Evolutionary conservation across 2,888 invertebrate species (phyloP), one percentile per base, ranked within the genome.

Genomic region (Ptilodon capucinus): DNA sequence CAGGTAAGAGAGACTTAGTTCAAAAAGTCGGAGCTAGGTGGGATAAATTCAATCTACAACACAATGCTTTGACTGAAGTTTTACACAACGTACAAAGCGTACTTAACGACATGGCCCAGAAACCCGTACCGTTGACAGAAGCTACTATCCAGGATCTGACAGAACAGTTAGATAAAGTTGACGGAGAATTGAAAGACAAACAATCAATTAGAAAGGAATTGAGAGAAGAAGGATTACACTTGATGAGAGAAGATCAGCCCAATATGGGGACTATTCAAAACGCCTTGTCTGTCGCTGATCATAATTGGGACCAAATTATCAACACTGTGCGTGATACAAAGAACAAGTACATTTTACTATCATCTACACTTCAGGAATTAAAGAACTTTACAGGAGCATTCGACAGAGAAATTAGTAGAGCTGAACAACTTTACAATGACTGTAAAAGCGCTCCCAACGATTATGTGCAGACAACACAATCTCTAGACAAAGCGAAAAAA

Each of bases 181-280:
- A 94, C 75, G 75, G 86, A 25, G 92, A 92, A 8, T 71, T 93
- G 5, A 92, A 93, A 64, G 91, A 92, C 13, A 93, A 94, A 61
- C 91, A 92, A 60, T 84, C 92, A 4, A 84, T 94, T 0, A 94
- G 95, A 70, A 94, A 95, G 57, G 93, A 94, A 58, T 88, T 97
- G n/a, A 93, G 95, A 66, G 94, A 94, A 69, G 95, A 96, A 86
- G 97, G 96, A 0, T 91, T 95, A 45, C 92, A 94, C 66, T 83
- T 97, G 57, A 94, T 97, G 94, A 94, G 95, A 72, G 95, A 96
- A 86, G 95, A 98, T 83, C 94, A 96, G 70, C 93, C 94, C 43
- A 95, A 95, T 61, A 94, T 95, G 81, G 94, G 95, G 0, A 93
- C 94, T 0, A 94, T 97, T 51, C 97, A 97, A 81, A 95, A 95